These are phyloP conservation scores for Laothoe populi DNA, from an alignment of 2,888 invertebrate genomes.

Conservation along the genomic window DNA sequence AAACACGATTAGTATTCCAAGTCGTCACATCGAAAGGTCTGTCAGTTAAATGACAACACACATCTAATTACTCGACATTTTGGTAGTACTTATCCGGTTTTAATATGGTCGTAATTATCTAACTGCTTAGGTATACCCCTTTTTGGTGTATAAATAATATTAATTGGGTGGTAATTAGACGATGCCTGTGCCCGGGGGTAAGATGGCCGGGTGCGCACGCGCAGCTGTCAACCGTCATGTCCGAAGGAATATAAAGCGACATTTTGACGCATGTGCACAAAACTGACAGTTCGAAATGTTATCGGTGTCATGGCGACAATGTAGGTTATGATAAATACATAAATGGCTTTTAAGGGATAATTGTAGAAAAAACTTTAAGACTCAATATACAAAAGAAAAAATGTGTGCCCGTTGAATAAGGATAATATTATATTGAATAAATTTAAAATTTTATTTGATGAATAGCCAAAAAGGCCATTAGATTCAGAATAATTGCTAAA, in stretches of 20 bases:
- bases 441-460: too few relatives aligned
- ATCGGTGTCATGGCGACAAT: conserved; percentile 8
- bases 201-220: conserved; percentile 38
- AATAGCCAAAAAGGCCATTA: too few relatives aligned
- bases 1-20: neutral
- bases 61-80: neutral
- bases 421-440: too few relatives aligned
- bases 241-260: conserved; percentile 33
- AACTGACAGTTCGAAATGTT: neutral
- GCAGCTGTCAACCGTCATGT: conserved; percentile 64
- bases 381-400: too few relatives aligned
- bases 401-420: too few relatives aligned
- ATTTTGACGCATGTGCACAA: conserved; percentile 39
- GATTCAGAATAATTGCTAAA: too few relatives aligned
- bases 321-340: conserved; percentile 12
- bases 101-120: neutral
- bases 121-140: neutral
- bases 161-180: conserved; percentile 11
- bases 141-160: neutral
- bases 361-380: too few relatives aligned
- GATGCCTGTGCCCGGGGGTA: conserved; percentile 34
- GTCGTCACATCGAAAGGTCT: conserved; percentile 15
- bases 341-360: neutral
- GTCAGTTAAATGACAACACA: conserved; percentile 20
- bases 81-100: neutral